These are phyloP conservation scores for Asobara japonica DNA, from an alignment of 1,140 invertebrate species.

Conservation along the genomic window DNA sequence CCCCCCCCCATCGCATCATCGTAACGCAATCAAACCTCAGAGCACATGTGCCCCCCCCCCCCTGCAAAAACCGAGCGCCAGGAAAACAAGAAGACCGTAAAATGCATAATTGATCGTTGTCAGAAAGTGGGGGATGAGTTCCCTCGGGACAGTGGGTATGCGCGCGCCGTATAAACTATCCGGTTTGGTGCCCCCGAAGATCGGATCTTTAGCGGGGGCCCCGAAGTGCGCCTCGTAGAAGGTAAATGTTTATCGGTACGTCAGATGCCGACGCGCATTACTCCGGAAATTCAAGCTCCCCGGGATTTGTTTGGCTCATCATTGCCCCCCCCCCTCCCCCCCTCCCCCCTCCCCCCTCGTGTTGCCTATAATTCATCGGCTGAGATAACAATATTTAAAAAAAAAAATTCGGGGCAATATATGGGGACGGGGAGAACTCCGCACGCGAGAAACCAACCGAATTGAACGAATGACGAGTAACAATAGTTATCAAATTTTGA, in stretches of 20 bases:
- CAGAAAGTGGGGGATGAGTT: neutral
- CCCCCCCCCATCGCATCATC: too few relatives aligned
- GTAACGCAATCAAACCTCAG: neutral
- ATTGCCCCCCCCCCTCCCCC: neutral
- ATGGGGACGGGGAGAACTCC: too few relatives aligned
- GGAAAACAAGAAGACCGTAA: neutral
- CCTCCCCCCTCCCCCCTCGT: too few relatives aligned
- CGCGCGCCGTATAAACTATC: constrained; percentile 14
- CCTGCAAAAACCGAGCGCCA: neutral
- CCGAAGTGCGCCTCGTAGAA: neutral
- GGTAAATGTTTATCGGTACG: constrained; percentile 17
- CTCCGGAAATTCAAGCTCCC: constrained; percentile 9
- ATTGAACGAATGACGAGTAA: too few relatives aligned
- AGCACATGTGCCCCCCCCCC: neutral
- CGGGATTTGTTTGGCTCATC: neutral
- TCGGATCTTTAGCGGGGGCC: neutral
- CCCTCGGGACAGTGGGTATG: neutral
- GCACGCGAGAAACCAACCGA: too few relatives aligned
- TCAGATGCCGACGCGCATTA: constrained; percentile 6
- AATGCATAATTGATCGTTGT: constrained; percentile 17
- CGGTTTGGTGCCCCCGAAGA: constrained; percentile 14
- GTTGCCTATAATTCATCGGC: too few relatives aligned
- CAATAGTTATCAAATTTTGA: too few relatives aligned
- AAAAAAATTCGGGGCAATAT: too few relatives aligned
- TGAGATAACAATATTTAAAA: too few relatives aligned